phyloP scores from a whole-genome alignment of 2,888 invertebrate genomes.

The Volucella zonaria region DNA sequence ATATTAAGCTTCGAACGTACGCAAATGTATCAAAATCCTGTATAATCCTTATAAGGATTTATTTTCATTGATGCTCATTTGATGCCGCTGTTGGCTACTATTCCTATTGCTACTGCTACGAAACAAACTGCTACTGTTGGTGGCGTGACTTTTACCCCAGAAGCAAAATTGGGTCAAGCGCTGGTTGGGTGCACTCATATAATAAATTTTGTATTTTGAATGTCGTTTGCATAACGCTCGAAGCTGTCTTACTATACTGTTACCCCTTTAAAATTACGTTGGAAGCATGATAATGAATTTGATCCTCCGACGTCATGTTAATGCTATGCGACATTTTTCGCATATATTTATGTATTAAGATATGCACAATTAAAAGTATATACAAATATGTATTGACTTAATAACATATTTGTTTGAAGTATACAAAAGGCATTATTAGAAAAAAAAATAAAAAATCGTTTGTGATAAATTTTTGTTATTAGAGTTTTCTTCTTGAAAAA shows the following conservation, averaged over 20 bases:
- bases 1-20: constrained; percentile 61
- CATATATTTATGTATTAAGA: too few relatives aligned
- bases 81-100: constrained; percentile 55
- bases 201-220: constrained; percentile 67
- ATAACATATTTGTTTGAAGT: too few relatives aligned
- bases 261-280: constrained; percentile 46
- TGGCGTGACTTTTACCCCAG: constrained; percentile 48
- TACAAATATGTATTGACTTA: too few relatives aligned
- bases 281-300: constrained; percentile 45
- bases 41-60: constrained; percentile 68
- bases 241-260: constrained; percentile 14
- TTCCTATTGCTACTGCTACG: constrained; percentile 26
- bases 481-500: too few relatives aligned
- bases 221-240: constrained; percentile 58
- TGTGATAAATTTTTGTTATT: too few relatives aligned
- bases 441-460: too few relatives aligned
- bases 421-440: too few relatives aligned
- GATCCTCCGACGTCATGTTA: constrained; percentile 50
- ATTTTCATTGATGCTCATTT: constrained; percentile 70
- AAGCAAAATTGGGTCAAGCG: constrained; percentile 68
- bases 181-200: constrained; percentile 61
- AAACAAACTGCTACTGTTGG: constrained; percentile 17
- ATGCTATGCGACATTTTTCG: constrained; percentile 24
- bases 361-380: too few relatives aligned
- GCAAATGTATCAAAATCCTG: constrained; percentile 67